Conservation (phyloP, 2,113 vertebrate species). For the Lota lota region DNA sequence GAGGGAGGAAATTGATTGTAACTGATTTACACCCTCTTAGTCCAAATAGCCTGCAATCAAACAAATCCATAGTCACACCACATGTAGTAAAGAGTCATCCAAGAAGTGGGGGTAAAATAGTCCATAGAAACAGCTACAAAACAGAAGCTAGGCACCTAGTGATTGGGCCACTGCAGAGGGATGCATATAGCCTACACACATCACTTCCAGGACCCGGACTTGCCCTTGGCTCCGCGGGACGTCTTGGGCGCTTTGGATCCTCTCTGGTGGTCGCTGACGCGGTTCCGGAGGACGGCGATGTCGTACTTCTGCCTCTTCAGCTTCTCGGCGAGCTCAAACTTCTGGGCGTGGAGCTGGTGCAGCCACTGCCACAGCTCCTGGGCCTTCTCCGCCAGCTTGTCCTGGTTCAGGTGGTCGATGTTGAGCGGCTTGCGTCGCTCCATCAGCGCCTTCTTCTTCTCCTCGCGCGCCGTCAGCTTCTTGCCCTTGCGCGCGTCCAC, state of each 20-base stretch:
- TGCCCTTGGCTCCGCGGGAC: constrained; percentile 60
- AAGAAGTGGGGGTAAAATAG: not conserved
- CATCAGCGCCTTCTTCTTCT: constrained; percentile 75
- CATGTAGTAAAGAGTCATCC: not conserved
- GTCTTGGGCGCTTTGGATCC: constrained; percentile 78
- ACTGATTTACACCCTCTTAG: not conserved
- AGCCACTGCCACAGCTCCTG: constrained; percentile 89
- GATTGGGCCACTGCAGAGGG: not conserved
- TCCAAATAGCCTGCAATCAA: not conserved
- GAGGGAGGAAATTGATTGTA: not conserved
- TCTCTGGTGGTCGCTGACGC: constrained; percentile 92
- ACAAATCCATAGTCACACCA: not conserved
- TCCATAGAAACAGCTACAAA: not conserved
- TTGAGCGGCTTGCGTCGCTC: constrained; percentile 76
- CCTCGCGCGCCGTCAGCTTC: constrained; percentile 76
- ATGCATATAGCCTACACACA: not conserved
- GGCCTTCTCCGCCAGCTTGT: constrained; percentile 83
- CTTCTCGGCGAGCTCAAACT: constrained; percentile 89
- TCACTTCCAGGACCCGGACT: constrained; percentile 74
- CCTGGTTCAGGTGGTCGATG: constrained; percentile 77
- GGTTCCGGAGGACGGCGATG: constrained; percentile 89
- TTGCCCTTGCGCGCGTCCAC: constrained; percentile 77
- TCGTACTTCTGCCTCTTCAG: constrained; percentile 96
- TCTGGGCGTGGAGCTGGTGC: constrained; percentile 86
- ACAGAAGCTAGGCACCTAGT: not conserved